Conservation (phyloP, 2,888 invertebrate genomes). For the Deladenus siricidicola region DNA sequence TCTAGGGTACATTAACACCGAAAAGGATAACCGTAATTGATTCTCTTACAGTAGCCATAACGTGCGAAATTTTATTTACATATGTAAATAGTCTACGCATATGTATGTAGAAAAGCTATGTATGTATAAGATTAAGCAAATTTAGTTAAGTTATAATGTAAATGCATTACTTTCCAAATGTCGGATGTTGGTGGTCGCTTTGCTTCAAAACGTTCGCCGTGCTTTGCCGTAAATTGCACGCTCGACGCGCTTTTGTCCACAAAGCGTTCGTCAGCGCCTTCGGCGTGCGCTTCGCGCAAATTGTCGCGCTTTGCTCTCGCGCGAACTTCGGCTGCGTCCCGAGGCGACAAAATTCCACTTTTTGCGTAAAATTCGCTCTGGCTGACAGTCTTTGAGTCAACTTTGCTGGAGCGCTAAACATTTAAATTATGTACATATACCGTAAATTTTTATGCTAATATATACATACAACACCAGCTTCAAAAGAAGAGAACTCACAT, state of each 20-base stretch:
- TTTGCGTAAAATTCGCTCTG: background rate
- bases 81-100: background rate
- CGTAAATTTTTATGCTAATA: background rate
- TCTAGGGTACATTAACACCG: too few relatives aligned
- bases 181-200: constrained; percentile 18
- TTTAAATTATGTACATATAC: background rate
- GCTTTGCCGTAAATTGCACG: background rate
- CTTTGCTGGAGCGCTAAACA: background rate
- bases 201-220: constrained; percentile 18
- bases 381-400: background rate
- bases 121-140: background rate
- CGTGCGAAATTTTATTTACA: background rate
- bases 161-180: constrained; percentile 26
- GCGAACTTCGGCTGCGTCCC: background rate
- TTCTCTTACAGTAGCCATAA: background rate
- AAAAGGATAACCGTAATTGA: too few relatives aligned
- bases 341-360: background rate
- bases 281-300: background rate
- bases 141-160: background rate
- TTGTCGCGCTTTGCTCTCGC: background rate
- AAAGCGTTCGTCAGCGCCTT: background rate
- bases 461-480: too few relatives aligned
- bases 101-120: too few relatives aligned
- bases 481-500: too few relatives aligned
- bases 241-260: background rate